These are phyloP conservation scores for Heliconius ethilla DNA, from an alignment of 2,888 invertebrate species.

Conservation along the genomic window DNA sequence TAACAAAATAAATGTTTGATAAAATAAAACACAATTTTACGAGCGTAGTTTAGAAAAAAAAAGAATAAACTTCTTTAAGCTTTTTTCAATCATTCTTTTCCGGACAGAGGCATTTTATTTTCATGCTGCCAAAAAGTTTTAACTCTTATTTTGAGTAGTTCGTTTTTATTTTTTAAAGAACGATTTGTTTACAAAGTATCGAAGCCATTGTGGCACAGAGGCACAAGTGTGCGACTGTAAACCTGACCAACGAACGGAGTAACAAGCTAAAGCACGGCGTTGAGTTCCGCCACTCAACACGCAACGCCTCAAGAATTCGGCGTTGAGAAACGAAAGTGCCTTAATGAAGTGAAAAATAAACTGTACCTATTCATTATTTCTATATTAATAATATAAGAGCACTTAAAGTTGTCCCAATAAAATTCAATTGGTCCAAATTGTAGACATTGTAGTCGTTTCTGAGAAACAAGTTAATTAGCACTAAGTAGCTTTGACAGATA, in stretches of 20 bases:
- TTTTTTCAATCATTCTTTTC: not conserved
- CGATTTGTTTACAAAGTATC: no score
- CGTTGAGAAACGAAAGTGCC: no score
- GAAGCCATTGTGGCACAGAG: no score
- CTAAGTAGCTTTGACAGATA: not conserved
- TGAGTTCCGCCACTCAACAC: no score
- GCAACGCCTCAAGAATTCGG: no score
- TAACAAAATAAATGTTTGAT: not conserved
- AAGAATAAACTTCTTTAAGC: not conserved
- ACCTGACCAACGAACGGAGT: no score
- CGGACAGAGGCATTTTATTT: not conserved
- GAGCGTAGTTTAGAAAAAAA: not conserved
- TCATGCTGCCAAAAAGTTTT: not conserved
- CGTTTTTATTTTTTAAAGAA: not conserved
- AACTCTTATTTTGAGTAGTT: not conserved
- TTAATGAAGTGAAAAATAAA: no score
- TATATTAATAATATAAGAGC: not conserved
- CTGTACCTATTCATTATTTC: no score
- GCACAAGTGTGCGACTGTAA: no score
- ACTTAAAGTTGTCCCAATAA: not conserved
- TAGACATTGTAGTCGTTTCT: conserved; percentile 5
- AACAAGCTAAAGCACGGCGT: no score
- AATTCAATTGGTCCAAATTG: not conserved
- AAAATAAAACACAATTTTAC: not conserved
- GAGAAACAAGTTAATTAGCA: conserved; percentile 1